Percentiles rank a stretch among this genome's conserved stretches.
These are phyloP conservation scores for Percina caprodes DNA, from an alignment of 2,113 vertebrate species.

Conservation along the genomic window DNA sequence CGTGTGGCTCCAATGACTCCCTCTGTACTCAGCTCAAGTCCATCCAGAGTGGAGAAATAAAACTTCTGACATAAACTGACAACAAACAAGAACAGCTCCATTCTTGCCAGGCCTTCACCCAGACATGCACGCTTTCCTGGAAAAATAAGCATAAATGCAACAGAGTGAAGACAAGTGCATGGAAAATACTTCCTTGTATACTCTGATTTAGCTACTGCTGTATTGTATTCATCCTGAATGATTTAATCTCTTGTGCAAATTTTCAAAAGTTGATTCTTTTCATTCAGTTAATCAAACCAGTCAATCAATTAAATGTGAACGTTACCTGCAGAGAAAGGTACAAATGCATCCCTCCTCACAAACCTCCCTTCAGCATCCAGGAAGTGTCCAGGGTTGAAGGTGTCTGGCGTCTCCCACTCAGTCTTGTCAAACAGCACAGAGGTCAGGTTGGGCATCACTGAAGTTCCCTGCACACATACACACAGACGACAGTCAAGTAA, in stretches of 20 bases:
- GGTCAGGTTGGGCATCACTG: constrained; percentile 85
- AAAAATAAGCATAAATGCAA: neutral
- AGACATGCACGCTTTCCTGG: constrained; percentile 87
- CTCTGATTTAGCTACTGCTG: neutral
- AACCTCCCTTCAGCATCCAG: constrained; percentile 86
- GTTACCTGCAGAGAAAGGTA: constrained; percentile 89
- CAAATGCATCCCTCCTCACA: constrained; percentile 85
- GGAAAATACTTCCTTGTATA: neutral
- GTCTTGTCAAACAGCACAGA: constrained; percentile 86
- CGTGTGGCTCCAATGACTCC: constrained; percentile 31
- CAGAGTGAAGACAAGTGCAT: neutral
- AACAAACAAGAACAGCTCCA: constrained; percentile 90
- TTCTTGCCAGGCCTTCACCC: constrained; percentile 86
- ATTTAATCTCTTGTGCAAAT: neutral
- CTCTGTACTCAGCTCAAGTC: constrained; percentile 69
- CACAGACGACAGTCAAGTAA: neutral
- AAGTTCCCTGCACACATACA: constrained; percentile 78
- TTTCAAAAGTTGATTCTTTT: neutral
- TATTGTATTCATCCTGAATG: too few relatives aligned
- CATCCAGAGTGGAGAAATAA: constrained; percentile 74
- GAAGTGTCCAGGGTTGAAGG: constrained; percentile 89
- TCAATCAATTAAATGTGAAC: neutral
- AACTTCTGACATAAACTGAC: constrained; percentile 86
- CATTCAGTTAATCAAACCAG: neutral
- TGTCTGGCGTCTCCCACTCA: constrained; percentile 86